Base-by-base conservation (phyloP, 2,797 vertebrate species). In the Phataginus tricuspis region DNA sequence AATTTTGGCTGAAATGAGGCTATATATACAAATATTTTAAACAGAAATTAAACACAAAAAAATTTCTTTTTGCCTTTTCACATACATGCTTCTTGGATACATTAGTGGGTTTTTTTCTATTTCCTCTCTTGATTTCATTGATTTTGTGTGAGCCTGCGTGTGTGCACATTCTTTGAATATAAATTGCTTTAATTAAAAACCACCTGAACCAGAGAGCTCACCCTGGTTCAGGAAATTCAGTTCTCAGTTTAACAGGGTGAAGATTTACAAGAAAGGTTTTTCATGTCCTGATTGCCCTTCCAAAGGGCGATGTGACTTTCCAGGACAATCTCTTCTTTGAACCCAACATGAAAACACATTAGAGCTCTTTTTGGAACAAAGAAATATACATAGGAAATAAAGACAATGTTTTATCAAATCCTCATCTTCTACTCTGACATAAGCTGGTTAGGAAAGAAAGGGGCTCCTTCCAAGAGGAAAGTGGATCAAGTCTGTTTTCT, bases 341-440 rank as follows among this genome's bases (percentile, higher is more conserved):
- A 98, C 75, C 69, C 74, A 97, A 92, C 84, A 90, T 78, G 94
- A 97, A 98, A 96, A 78, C 96, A 97, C 91, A 89, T 95, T 95
- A 97, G 92, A 21, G 89, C 72, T 96, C 97, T 86, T 97, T 97
- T 82, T 5, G 87, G 96, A 97, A 97, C 97, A 98, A 97, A 97
- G 96, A 97, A 96, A 97, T 96, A 97, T 97, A 97, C 96, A 97
- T 96, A 98, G 97, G 97, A 98, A 97, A 97, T 96, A 97, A 95
- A 97, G 97, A 96, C 98, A 97, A 97, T 97, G 98, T 97, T 97
- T 97, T 91, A 97, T 96, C 91, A 96, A 94, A 93, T 80, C 90
- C 45, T 91, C 93, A 91, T 95, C 89, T 94, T 96, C 79, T 66
- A 66, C 71, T 82, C 86, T 97, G 97, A 98, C 96, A 90, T 97